A percentile compares a stretch with the other conserved stretches of the same genome.
Conservation (phyloP, 2,888 invertebrate genomes). For the Melitaea athalia region DNA sequence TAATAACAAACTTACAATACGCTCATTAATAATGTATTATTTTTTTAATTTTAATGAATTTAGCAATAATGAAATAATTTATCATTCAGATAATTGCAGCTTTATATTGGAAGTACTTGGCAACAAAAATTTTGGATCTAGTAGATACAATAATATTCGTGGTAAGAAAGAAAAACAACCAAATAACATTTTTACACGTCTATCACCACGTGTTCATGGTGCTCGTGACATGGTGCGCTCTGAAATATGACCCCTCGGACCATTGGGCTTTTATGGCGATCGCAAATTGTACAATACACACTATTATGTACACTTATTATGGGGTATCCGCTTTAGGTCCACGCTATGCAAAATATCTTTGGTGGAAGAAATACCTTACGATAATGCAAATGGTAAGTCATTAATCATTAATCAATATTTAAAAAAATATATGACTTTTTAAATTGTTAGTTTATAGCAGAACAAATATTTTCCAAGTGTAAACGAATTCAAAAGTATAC, state of each 20-base stretch:
- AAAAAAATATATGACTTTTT: background rate
- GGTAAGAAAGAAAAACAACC: constrained; percentile 86
- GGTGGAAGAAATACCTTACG: constrained; percentile 92
- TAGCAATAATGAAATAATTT: background rate
- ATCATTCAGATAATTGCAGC: constrained; percentile 47
- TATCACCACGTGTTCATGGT: constrained; percentile 91
- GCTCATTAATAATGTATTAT: too few species aligned
- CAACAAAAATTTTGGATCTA: constrained; percentile 87
- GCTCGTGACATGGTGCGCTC: constrained; percentile 86
- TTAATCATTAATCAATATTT: too few species aligned
- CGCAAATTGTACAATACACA: constrained; percentile 86
- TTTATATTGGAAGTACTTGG: constrained; percentile 85
- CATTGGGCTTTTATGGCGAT: constrained; percentile 87
- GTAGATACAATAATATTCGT: constrained; percentile 91
- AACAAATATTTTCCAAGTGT: background rate
- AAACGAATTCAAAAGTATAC: too few species aligned
- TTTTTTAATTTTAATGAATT: background rate
- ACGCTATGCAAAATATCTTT: constrained; percentile 85
- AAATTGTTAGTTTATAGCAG: background rate
- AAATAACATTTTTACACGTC: constrained; percentile 91
- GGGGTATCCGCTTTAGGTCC: constrained; percentile 87
- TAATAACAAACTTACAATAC: too few species aligned
- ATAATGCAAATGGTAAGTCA: constrained; percentile 85
- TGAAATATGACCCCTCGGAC: constrained; percentile 87
- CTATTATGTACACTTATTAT: constrained; percentile 89